Base-by-base conservation (phyloP, 1,140 invertebrate species). In the Aphelenchoides fujianensis region DNA sequence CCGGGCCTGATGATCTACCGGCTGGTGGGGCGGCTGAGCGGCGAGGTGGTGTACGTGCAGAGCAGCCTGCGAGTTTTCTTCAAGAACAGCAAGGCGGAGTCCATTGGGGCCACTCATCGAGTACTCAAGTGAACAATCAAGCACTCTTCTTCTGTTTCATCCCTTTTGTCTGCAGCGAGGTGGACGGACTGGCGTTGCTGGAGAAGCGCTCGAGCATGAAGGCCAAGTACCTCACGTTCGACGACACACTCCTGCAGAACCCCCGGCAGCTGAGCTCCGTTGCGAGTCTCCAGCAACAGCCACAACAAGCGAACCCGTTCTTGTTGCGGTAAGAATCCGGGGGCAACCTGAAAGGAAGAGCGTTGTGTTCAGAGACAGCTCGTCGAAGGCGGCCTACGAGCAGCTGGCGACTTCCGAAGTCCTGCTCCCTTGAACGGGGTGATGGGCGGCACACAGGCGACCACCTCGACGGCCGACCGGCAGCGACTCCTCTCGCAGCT, bases 71-170 rank as follows among this genome's bases (percentile, higher is more conserved):
- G 94, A 79, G 89, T 98, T 57, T 93, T 97, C 35, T 97, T 97
- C 87, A 99, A 98, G 87, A 98, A 97, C 86, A 97, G 94, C 73
- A 98, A 98, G 86, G 94, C 95, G 1, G 95, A 98, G 85, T 97
- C 96, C 86, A 94, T 98, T 70, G 95, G 97, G 71, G 95, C 92
- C 84, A 98, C 94, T 35, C 96, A 98, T 87, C 57, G 78, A 69
- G 36, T 76, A 35, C 68, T 79, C 36, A 81, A 73, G 79, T 81
- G 69, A 36, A 75, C n/a, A n/a, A n/a, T 12, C 30, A 37, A 72
- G 19, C 52, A 23, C 70, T 70, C 12, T 64, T 68, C 3, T 62
- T 66, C 7, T 2, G 41, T 48, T 48, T 48, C n/a, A 23, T 35
- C 12, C 53, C 36, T 9, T 30, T 28, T 9, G 31, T 12, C 73